A percentile compares a stretch with the other conserved stretches of the same genome.
Conservation (phyloP, 2,888 invertebrate genomes). For the Drosophila longiperda region DNA sequence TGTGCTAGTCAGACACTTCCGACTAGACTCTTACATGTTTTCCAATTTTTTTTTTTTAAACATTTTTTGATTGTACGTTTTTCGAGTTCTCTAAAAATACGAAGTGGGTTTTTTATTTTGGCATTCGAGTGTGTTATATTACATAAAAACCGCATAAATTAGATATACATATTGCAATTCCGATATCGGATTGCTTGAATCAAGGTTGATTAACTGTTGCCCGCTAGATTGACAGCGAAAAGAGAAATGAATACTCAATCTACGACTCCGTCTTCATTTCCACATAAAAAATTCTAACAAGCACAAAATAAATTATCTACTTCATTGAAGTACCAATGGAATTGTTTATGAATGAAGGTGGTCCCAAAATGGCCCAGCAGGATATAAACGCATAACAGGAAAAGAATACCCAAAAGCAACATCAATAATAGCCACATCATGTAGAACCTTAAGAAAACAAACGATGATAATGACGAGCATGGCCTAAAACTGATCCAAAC, state of each 20-base stretch:
- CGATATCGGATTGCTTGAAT: slow-evolving; percentile 77
- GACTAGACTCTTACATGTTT: slow-evolving; percentile 1
- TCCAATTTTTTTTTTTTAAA: slow-evolving; percentile 19
- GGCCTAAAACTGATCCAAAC: slow-evolving; percentile 32
- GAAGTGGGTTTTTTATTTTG: slow-evolving; percentile 72
- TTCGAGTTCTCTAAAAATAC: slow-evolving; percentile 56
- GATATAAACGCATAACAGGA: slow-evolving; percentile 69
- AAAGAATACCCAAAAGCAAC: slow-evolving; percentile 29
- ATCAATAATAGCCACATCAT: slow-evolving; percentile 25
- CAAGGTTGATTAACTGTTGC: slow-evolving; percentile 73
- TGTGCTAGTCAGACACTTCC: not conserved
- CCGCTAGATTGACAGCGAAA: slow-evolving; percentile 30
- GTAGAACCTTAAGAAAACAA: slow-evolving; percentile 24
- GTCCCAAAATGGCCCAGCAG: slow-evolving; percentile 65
- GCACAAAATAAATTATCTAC: slow-evolving; percentile 45
- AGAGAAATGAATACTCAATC: slow-evolving; percentile 56
- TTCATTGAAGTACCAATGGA: slow-evolving; percentile 50
- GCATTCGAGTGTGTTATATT: slow-evolving; percentile 71
- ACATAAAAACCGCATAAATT: slow-evolving; percentile 77
- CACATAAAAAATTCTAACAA: slow-evolving; percentile 53
- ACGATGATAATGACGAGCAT: slow-evolving; percentile 49
- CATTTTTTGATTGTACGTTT: slow-evolving; percentile 27
- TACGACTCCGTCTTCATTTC: slow-evolving; percentile 1
- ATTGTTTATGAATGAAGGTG: slow-evolving; percentile 68
- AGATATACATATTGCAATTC: slow-evolving; percentile 75